phyloP scores from a whole-genome alignment of 53 echinoderm and acorn worm species.

The Zoroaster sp. region DNA sequence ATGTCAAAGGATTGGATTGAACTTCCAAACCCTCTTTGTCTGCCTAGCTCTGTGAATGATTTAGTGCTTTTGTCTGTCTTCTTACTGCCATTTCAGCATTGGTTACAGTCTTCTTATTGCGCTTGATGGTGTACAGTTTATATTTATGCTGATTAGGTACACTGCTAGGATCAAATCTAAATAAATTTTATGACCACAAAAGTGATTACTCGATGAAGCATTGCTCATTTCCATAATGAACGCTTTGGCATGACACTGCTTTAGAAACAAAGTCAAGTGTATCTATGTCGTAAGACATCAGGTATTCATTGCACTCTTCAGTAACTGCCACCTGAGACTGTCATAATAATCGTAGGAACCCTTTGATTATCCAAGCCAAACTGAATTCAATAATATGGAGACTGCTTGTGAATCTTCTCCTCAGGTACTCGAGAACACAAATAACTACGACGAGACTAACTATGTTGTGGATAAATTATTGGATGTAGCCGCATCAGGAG shows the following conservation, averaged over 20 bases:
- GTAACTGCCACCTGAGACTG: neutral
- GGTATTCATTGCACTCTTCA: constrained; percentile 22
- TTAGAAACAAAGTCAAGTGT: neutral
- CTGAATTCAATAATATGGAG: constrained; percentile 17
- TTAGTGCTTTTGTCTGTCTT: neutral
- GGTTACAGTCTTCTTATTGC: neutral
- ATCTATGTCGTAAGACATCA: neutral
- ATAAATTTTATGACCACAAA: neutral
- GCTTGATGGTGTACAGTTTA: too few species aligned
- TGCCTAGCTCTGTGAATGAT: neutral
- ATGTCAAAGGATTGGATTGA: too few species aligned
- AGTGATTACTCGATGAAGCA: neutral
- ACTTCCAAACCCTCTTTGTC: too few species aligned
- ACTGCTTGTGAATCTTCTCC: constrained; percentile 10
- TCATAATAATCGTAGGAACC: neutral
- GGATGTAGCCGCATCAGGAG: neutral
- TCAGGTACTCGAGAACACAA: constrained; percentile 72
- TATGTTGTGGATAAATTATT: constrained; percentile 54
- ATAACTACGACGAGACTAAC: constrained; percentile 69
- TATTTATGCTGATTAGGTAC: neutral
- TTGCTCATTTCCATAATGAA: too few species aligned
- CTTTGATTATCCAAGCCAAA: neutral
- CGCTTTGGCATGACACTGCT: neutral
- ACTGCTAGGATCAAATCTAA: neutral
- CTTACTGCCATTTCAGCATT: neutral